Base-by-base conservation (phyloP, 2,113 vertebrate genomes). In the Osmerus eperlanus region DNA sequence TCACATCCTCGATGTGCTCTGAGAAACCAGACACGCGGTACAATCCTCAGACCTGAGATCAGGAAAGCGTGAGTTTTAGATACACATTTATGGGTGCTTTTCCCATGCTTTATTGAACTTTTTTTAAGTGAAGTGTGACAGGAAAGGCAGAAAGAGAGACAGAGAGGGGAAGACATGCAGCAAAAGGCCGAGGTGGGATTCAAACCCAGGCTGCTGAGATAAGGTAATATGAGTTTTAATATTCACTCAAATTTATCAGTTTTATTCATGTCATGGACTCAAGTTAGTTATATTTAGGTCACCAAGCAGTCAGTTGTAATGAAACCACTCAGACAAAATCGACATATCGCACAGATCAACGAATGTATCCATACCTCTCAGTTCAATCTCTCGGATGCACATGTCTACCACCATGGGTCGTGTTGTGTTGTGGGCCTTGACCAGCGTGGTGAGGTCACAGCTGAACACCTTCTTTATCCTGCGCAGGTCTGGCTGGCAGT, bases 381-480 rank as follows among this genome's bases (percentile, higher is more conserved):
- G 91, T 88, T 99, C 97, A 28, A 99, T 98, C 90, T 99, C 97
- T 19, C 92, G 93, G 55, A 99, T 97, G 78, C 97, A 99, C 69
- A 97, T 96, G 84, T 99, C 97, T 68, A 99, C 93, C 79, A 98
- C 97, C 96, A 98, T 97, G 5, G 97, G 97, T 41, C 97, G 92
- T 60, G 93, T 93, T 0, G 94, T 91, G 70, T 96, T 98, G 78
- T 98, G 97, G 69, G 97, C 97, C 88, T 98, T 99, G 84, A 99
- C 97, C 0, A 99, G 92, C 0, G 97, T 99, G 47, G 97, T 99
- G 79, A 99, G 95, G 77, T 99, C 97, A 51, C 97, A 99, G 85
- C 97, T 97, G 81, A 96, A 99, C 70, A 99, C 96, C 83, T 97
- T 92, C 85, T 98, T 98, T 88, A 99, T 98, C 84, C 95, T 93